Base-by-base conservation (phyloP, 2,113 vertebrate species). In the Otus sunia region DNA sequence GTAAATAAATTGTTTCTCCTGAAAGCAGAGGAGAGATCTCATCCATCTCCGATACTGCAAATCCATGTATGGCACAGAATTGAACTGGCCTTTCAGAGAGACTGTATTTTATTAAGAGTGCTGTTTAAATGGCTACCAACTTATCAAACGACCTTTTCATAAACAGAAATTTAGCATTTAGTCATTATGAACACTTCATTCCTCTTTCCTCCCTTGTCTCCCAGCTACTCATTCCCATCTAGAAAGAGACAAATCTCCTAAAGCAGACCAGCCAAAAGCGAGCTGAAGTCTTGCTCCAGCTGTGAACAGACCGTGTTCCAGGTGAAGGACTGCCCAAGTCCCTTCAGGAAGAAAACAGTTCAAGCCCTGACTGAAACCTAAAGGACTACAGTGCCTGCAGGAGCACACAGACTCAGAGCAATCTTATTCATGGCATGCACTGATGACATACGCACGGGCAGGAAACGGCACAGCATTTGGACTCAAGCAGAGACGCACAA, bases 1-100 rank as follows among this genome's bases (percentile, higher is more conserved):
- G 73, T 47, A 95, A 93, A 93, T 79, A 90, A 94, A 95, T 78
- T 39, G 90, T 53, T 88, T 66, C 91, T 90, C 25, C 4, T 88
- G 95, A 76, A 93, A 86, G 83, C 59, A 69, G 58, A 76, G 55
- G 88, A 94, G 76, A 49, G 75, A 69, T 11, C 94, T 88, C 88
- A 88, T 94, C 86, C 89, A 88, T 83, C 95, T 93, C 39, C 26
- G 91, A 49, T 39, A 29, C 82, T 86, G 78, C 92, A 82, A 85
- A 88, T 27, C 88, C 81, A 43, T 7, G 69, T 7, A 88, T 4
- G 26, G 37, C 39, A 59, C 74, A 49, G 85, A 89, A 59, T 3
- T 59, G 49, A 85, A 47, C 66, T 29, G 71, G 82, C 49, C 45
- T 91, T 94, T 81, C 64, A 12, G 16, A 64, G 53, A 60, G 36